These are phyloP conservation scores for Tetragonisca angustula DNA, from an alignment of 2,888 invertebrate species.

Conservation along the genomic window DNA sequence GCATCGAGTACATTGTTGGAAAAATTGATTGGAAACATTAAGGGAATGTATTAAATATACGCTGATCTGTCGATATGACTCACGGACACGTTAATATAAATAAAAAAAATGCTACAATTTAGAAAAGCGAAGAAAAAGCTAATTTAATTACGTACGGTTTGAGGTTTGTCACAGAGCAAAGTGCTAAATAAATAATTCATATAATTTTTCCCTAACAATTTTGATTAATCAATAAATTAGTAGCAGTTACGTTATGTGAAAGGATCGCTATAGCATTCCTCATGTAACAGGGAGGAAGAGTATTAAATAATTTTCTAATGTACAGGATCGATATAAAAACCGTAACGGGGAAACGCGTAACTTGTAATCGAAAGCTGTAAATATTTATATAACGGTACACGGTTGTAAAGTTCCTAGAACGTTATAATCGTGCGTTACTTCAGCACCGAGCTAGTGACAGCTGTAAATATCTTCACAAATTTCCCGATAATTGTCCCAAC, in stretches of 20 bases:
- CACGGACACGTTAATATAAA: not conserved
- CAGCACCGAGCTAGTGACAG: not conserved
- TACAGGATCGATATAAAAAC: not conserved
- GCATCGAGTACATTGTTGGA: too few species aligned
- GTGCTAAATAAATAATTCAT: not conserved
- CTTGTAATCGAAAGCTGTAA: constrained; percentile 2
- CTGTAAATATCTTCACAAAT: not conserved
- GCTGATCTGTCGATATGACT: not conserved
- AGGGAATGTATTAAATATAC: not conserved
- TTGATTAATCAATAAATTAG: not conserved
- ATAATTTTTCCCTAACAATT: not conserved
- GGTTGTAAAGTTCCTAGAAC: constrained; percentile 4
- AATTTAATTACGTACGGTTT: too few species aligned
- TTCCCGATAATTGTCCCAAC: not conserved
- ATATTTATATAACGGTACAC: constrained; percentile 10
- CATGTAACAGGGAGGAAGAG: not conserved
- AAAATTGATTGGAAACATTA: not conserved
- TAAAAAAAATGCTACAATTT: not conserved
- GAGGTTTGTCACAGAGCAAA: too few species aligned
- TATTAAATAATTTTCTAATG: not conserved
- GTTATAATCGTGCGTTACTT: not conserved
- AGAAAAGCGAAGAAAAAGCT: too few species aligned
- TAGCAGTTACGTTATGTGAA: not conserved
- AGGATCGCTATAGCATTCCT: not conserved
- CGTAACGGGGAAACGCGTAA: constrained; percentile 2